Percentiles rank a stretch among this genome's conserved stretches.
Evolutionary conservation across 2,113 vertebrate species (phyloP).

Genomic region (Lanius collurio): DNA sequence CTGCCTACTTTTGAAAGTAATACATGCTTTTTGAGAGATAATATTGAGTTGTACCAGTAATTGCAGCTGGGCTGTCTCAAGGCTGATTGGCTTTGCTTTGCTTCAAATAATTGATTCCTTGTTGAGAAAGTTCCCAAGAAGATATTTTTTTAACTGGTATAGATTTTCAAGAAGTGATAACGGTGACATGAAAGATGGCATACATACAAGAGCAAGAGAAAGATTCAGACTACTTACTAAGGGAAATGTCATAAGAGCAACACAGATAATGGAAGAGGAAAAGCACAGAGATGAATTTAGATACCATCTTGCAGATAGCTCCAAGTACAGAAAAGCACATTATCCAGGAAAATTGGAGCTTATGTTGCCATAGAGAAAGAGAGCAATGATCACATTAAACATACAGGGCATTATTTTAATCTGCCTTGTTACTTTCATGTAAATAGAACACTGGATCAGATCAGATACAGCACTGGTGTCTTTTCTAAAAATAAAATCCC

Average conservation of each 20-base stretch:
- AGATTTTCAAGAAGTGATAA: slow-evolving; percentile 5
- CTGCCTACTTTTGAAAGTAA: background rate
- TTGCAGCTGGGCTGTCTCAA: background rate
- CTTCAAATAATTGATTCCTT: background rate
- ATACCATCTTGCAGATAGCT: background rate
- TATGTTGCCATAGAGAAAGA: background rate
- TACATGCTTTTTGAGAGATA: background rate
- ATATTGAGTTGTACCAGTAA: background rate
- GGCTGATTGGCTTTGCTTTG: background rate
- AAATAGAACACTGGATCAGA: background rate
- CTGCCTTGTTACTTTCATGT: background rate
- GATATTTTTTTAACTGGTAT: background rate
- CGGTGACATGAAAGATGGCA: background rate
- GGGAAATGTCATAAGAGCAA: background rate
- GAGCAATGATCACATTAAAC: background rate
- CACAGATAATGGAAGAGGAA: background rate
- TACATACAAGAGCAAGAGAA: background rate
- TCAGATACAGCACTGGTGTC: background rate
- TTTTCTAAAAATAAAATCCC: background rate
- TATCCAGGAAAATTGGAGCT: background rate
- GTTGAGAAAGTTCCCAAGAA: background rate
- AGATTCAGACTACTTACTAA: background rate
- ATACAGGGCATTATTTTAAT: background rate
- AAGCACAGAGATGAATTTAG: background rate
- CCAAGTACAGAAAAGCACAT: background rate